Evolutionary conservation across 2,113 vertebrate species (phyloP).

Genomic region (Toxostoma redivivum): DNA sequence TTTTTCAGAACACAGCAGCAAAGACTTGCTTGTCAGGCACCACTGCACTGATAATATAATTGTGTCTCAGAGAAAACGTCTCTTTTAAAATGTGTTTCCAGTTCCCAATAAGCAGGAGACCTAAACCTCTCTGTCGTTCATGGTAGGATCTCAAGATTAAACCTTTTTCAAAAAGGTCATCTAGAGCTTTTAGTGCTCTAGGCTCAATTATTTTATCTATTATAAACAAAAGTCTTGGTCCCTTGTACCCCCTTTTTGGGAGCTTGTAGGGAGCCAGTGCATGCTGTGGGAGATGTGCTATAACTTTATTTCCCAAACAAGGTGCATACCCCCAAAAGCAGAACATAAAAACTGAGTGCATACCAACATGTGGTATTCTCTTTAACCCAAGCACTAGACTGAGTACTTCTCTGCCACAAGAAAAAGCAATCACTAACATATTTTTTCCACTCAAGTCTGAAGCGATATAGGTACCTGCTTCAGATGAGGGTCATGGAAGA

Average conservation of each 20-base stretch:
- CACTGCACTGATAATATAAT: not conserved
- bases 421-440: not conserved
- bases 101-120: not conserved
- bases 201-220: not conserved
- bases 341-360: not conserved
- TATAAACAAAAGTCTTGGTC: not conserved
- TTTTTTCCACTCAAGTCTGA: not conserved
- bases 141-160: not conserved
- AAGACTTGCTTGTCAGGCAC: not conserved
- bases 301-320: not conserved
- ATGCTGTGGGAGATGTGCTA: not conserved
- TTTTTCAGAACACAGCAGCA: not conserved
- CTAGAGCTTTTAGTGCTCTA: not conserved
- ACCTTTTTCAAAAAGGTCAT: not conserved
- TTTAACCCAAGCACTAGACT: not conserved
- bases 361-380: not conserved
- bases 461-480: not conserved
- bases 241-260: not conserved
- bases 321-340: not conserved
- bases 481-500: fast-evolving
- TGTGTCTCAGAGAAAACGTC: not conserved
- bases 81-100: not conserved
- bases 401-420: not conserved
- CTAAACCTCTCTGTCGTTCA: not conserved
- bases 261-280: not conserved